Base-by-base conservation (phyloP, 2,888 invertebrate species). In the Bombylius major region DNA sequence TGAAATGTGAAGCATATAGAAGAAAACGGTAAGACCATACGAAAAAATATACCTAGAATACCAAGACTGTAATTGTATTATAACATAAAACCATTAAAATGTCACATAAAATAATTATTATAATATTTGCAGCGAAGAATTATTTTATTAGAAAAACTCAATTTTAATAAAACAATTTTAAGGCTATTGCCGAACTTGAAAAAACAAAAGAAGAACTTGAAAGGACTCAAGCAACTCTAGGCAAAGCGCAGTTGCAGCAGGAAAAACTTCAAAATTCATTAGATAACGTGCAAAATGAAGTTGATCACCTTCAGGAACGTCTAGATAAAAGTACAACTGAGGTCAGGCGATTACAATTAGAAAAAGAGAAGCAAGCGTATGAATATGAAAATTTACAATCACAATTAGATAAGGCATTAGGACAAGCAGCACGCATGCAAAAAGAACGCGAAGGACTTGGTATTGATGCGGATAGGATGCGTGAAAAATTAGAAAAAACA, bases 371-470 rank as follows among this genome's bases (percentile, higher is more conserved):
- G 72, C 83, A 87, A 65, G 84, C 84, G 61, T 93, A 90, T 74
- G 94, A 94, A 75, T 90, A 89, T 73, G 93, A 93, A 68, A 90
- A 88, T 65, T 77, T 91, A 60, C 92, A 93, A 71, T 87, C 90
- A 51, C 93, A 94, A 73, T 78, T 94, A 70, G 93, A 93, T 77
- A 93, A 93, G 75, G 86, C 90, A 45, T 79, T 92, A 61, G 91
- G 89, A 23, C 90, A 91, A 72, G 83, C 89, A 50, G 86, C 87
- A 54, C 80, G 93, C 56, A 82, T 92, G 68, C 92, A 92, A 75
- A 93, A 93, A 72, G 94, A 95, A 72, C 80, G 90, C 54, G 94
- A 94, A 72, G 82, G 86, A 5, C 83, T 88, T 34, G 87, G 89
- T 66, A 70, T 89, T 61, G 94, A 94, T 65, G 83, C 84, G 56